A percentile compares a stretch with the other conserved stretches of the same genome.
Conservation (phyloP, 2,888 invertebrate genomes). For the Lamproptera curius region DNA sequence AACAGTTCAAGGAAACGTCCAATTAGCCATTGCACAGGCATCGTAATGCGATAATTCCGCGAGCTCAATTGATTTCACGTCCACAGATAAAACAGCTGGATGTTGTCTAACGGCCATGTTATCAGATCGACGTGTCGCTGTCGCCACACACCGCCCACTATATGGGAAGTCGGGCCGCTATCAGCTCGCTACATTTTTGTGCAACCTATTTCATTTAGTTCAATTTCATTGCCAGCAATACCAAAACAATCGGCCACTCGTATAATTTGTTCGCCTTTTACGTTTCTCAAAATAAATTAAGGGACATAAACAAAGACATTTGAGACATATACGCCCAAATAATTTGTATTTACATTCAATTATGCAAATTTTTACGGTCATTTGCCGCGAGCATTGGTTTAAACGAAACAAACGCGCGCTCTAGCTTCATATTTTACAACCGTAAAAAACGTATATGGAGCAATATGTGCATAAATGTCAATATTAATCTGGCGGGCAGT, state of each 20-base stretch:
- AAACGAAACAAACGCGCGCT: conserved; percentile 54
- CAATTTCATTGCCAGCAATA: conserved; percentile 30
- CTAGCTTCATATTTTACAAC: conserved; percentile 74
- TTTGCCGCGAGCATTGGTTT: conserved; percentile 60
- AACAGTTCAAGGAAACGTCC: conserved; percentile 57
- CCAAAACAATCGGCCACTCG: conserved; percentile 29
- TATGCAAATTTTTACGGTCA: conserved; percentile 71
- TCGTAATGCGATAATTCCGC: conserved; percentile 69
- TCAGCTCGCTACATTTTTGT: conserved; percentile 31
- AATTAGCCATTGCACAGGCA: conserved; percentile 62
- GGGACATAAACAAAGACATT: conserved; percentile 52
- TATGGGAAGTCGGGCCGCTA: conserved; percentile 45
- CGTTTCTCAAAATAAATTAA: conserved; percentile 45
- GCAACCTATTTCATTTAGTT: conserved; percentile 23
- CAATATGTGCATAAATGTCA: conserved; percentile 77
- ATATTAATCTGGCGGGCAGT: conserved; percentile 56
- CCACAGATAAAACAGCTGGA: conserved; percentile 64
- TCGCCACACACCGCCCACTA: conserved; percentile 57
- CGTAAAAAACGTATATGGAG: conserved; percentile 76
- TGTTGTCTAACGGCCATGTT: conserved; percentile 60
- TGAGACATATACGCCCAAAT: conserved; percentile 55
- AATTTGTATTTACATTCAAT: conserved; percentile 66
- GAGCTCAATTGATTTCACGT: conserved; percentile 68
- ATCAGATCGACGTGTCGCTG: conserved; percentile 68
- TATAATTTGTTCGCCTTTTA: conserved; percentile 38